Evolutionary conservation across 2,888 invertebrate genomes (phyloP), one percentile per base, ranked within the genome.

Genomic region (Carcina quercana): DNA sequence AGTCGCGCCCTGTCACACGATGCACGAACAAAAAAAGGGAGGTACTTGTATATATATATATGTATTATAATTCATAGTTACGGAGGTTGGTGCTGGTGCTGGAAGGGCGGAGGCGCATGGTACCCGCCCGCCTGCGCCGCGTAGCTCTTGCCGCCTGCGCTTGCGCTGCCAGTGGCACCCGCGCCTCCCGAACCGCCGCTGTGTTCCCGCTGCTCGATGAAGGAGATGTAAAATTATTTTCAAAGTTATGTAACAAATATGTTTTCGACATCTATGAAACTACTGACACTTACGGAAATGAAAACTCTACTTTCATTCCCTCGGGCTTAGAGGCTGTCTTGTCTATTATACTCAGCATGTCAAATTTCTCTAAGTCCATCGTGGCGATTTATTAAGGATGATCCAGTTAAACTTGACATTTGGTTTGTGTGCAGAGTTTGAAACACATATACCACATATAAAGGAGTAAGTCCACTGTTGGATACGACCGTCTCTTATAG

Each of bases 51-150:
- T n/a, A n/a, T n/a, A n/a, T n/a, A n/a, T n/a, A n/a, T n/a, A n/a
- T n/a, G n/a, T n/a, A n/a, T n/a, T n/a, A n/a, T n/a, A n/a, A n/a
- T n/a, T n/a, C n/a, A n/a, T n/a, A n/a, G n/a, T 57, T 7, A 24
- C 27, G 17, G 13, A 14, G 19, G 19, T 15, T 28, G 29, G 35
- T 44, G 51, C 37, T 57, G 51, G 29, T 61, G 62, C 35, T 62
- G 70, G 66, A 78, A 75, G 17, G 79, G 76, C 37, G 78, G 75
- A 37, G 71, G 73, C 32, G 61, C 55, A 61, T 83, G 78, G 60
- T 80, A 79, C 1, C 75, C 69, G 34, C 60, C 80, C 13, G 80
- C 78, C 41, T 83, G 78, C 37, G 78, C 76, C 36, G 83, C 78
- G 62, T 83, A 83, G 35, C 72, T 82, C 63, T 76, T 83, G 38